Base-by-base conservation (phyloP, 2,888 invertebrate species). In the Thera britannica region DNA sequence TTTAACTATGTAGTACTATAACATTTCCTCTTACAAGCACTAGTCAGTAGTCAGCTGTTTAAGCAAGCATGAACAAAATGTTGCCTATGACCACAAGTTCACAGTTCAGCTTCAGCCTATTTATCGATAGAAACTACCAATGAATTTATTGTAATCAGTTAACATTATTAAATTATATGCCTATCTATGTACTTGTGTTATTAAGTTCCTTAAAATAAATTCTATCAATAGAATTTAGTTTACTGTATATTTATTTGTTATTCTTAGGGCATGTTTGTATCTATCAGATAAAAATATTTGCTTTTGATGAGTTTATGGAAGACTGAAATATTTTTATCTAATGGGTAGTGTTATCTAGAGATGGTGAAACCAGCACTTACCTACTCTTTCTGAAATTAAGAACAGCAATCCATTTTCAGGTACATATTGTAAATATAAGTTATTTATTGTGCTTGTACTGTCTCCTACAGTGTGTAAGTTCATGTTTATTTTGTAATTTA, bases 401-500 rank as follows among this genome's bases (percentile, higher is more conserved):
- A 67, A 67, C 35, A 23, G 23, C 23, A 72, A 58, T 66, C 44
- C 49, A 56, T 65, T 52, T 68, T 60, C 62, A 66, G 60, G 62
- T 71, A 60, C 38, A 38, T 60, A 65, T 65, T 72, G 72, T 75
- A 74, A 71, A 72, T 75, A 68, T 61, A 68, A 71, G 61, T 64
- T 67, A 73, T 70, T 69, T 71, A 75, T 73, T 72, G 84, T 87
- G 66, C 69, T 85, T 81, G 85, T 85, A 83, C 77, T 81, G 85
- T 88, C 86, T 87, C 86, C 85, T 87, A 78, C 81, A 78, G 81
- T 83, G 72, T 78, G 82, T 87, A 84, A 86, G 84, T 80, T 84
- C 70, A 85, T 83, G 83, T 90, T 90, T 85, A 86, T 85, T 88
- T 82, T 85, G 63, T 90, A 89, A 88, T 87, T 87, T 83, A 87